Base-by-base conservation (phyloP, 2,797 vertebrate species). In the Miichthys miiuy region DNA sequence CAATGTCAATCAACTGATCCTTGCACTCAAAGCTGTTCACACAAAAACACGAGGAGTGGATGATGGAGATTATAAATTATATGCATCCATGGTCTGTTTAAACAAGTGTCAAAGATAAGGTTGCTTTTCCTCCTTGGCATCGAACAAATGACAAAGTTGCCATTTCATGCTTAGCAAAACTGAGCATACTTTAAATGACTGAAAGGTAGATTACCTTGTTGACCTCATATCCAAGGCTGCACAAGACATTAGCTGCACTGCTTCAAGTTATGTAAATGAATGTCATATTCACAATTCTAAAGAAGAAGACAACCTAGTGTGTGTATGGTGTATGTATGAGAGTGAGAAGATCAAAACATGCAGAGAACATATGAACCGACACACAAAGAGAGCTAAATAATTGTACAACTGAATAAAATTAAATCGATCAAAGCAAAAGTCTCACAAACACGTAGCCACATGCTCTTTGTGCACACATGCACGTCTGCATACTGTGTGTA, bases 1-100 rank as follows among this genome's bases (percentile, higher is more conserved):
- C 81, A 83, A 77, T 79, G 88, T 88, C 88, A 91, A 66, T 85
- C 86, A 83, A 80, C 72, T 86, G 78, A 85, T 72, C 77, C 69
- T 85, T 76, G 64, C 79, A 68, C 50, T 68, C 77, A 88, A 84
- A 90, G 82, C 87, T 86, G 85, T 82, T 87, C 81, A 85, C 85
- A 89, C 80, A 91, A 83, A 83, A 51, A 79, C 79, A 70, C 21
- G 41, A 88, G 60, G 61, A 80, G 80, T 76, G 79, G 78, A 77
- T 75, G 78, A 75, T 62, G 71, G 75, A 82, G 86, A 90, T 87
- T 90, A 87, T 67, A 85, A 65, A 86, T 69, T 68, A 68, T 68
- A 76, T 73, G 79, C 54, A 67, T 68, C 72, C 68, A 41, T 48
- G 51, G 81, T 81, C 84, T 89, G 87, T 88, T 87, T 81, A 81